phyloP scores from a whole-genome alignment of 2,113 vertebrate species.

The Dipodomys spectabilis region DNA sequence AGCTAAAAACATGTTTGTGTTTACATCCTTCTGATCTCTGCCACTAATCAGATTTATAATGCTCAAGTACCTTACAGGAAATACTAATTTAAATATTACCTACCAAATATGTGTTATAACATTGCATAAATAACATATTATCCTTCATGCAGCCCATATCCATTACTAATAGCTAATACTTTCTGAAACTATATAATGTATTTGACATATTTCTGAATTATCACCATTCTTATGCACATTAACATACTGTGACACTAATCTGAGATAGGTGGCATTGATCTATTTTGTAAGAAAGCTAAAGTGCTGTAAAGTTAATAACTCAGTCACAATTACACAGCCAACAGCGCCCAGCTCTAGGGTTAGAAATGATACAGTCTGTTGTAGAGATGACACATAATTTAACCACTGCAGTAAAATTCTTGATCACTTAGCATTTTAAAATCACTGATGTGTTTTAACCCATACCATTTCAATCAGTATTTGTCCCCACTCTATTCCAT shows the following conservation, averaged over 20 bases:
- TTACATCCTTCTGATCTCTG: neutral
- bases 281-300: constrained; percentile 16
- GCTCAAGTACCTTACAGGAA: neutral
- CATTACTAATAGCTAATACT: neutral
- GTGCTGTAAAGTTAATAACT: constrained; percentile 19
- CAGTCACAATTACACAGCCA: neutral
- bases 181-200: neutral
- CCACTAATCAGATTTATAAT: neutral
- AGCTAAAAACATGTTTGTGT: constrained; percentile 28
- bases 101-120: neutral
- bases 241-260: neutral
- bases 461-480: neutral
- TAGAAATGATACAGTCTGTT: neutral
- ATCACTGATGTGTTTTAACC: neutral
- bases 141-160: neutral
- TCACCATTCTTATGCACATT: neutral
- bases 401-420: neutral
- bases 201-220: neutral
- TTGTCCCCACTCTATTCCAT: neutral
- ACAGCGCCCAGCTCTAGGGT: neutral
- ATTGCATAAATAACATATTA: too few species aligned
- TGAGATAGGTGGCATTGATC: neutral
- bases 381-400: neutral
- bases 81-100: neutral
- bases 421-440: constrained; percentile 11